Base-by-base conservation (phyloP, 2,113 vertebrate genomes). In the Glareola pratincola region DNA sequence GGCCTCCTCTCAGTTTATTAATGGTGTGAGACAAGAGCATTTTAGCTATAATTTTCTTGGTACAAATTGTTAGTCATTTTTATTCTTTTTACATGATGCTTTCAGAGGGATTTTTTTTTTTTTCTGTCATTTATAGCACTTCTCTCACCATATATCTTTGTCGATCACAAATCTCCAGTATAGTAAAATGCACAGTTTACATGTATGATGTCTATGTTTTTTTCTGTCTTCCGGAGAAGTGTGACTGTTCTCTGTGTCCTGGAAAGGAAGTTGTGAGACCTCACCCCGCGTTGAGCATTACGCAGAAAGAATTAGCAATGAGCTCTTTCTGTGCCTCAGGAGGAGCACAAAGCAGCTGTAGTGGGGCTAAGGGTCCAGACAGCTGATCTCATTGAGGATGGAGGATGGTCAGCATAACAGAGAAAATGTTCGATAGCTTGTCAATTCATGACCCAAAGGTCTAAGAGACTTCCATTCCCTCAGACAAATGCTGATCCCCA, bases 341-440 rank as follows among this genome's bases (percentile, higher is more conserved):
- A 92, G 79, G 48, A 77, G 39, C 76, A 96, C 92, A 94, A 91
- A 89, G 92, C 82, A 93, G 53, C 72, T 92, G 76, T 63, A 88
- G 60, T 75, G 80, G 83, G 54, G 80, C 68, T 90, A 23, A 88
- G 64, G 64, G 83, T 92, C 90, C 86, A 84, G 95, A 92, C 94
- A 87, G 87, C 90, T 94, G 92, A 94, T 90, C 77, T 96, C 75
- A 64, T n/a, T 71, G 79, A 87, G 64, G 56, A 80, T 67, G 88
- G 92, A 96, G 72, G 83, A 85, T 75, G 72, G 82, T 88, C 79
- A 86, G 76, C 47, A 15, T 45, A 77, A 27, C 68, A 84, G 68
- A 88, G 75, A 73, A 92, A 95, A 92, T n/a, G 91, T 94, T 94
- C 53, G 43, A 94, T 94, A 88, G 94, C 73, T 95, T 94, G 92